phyloP scores from a whole-genome alignment of 1,140 invertebrate genomes.

The Aricia agestis region DNA sequence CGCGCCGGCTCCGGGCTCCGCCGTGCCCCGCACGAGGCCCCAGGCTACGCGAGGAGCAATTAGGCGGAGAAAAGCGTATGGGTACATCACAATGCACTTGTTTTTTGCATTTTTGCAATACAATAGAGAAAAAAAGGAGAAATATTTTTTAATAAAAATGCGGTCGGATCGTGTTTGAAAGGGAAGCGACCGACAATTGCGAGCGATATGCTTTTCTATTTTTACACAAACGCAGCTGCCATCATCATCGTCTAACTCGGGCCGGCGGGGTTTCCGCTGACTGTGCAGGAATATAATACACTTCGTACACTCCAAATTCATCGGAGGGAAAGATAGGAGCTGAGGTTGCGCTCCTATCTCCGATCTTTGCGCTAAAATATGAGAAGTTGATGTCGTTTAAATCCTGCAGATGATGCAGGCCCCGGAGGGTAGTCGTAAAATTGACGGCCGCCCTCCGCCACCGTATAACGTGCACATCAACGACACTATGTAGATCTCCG shows the following conservation, averaged over 20 bases:
- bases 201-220: background rate
- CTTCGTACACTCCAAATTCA: background rate
- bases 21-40: background rate
- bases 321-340: background rate
- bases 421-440: background rate
- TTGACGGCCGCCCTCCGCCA: background rate
- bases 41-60: background rate
- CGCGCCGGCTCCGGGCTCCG: background rate
- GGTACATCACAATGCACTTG: constrained; percentile 13
- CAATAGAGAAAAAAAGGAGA: constrained; percentile 8
- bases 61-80: constrained; percentile 3
- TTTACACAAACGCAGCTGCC: background rate
- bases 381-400: constrained; percentile 1
- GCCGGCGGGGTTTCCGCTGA: background rate
- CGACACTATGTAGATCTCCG: background rate
- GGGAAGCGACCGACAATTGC: constrained; percentile 4
- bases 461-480: background rate
- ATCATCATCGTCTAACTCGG: background rate
- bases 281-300: background rate
- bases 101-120: constrained; percentile 5
- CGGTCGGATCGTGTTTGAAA: constrained; percentile 7
- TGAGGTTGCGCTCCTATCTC: background rate
- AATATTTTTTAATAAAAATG: constrained; percentile 13
- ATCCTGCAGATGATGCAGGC: background rate
- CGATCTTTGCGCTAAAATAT: background rate